These are phyloP conservation scores for Aldrovandia affinis DNA, from an alignment of 2,797 vertebrate genomes.

Conservation along the genomic window DNA sequence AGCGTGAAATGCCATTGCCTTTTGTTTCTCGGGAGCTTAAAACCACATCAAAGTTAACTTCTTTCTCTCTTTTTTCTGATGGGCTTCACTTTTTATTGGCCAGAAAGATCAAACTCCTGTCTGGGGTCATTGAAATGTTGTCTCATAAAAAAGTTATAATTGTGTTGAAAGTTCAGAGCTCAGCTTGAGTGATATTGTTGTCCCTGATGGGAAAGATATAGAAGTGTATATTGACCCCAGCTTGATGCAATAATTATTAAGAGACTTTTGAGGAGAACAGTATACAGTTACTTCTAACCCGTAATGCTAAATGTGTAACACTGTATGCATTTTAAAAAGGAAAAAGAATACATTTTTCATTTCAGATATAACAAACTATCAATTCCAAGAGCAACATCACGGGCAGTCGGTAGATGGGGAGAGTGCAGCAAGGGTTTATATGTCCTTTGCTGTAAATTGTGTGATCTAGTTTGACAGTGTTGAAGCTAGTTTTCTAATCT, in stretches of 20 bases:
- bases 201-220: background rate
- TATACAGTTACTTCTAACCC: background rate
- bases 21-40: conserved; percentile 17
- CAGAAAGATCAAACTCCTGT: conserved; percentile 38
- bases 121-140: background rate
- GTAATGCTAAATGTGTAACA: background rate
- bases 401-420: background rate
- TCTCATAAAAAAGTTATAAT: background rate
- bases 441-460: too few relatives aligned
- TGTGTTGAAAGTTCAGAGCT: background rate
- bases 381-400: background rate
- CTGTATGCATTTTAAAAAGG: background rate
- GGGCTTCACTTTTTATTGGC: conserved; percentile 27
- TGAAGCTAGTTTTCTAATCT: background rate
- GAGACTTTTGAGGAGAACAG: background rate
- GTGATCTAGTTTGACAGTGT: background rate
- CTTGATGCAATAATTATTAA: background rate
- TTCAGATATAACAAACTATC: background rate
- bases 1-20: conserved; percentile 17
- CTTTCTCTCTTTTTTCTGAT: conserved; percentile 1
- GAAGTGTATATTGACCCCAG: background rate
- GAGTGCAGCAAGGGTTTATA: background rate
- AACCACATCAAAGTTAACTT: conserved; percentile 39
- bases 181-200: background rate
- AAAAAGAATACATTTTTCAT: background rate